Conservation (phyloP, 2,113 vertebrate genomes). For the Cyanoramphus novaezelandiae region DNA sequence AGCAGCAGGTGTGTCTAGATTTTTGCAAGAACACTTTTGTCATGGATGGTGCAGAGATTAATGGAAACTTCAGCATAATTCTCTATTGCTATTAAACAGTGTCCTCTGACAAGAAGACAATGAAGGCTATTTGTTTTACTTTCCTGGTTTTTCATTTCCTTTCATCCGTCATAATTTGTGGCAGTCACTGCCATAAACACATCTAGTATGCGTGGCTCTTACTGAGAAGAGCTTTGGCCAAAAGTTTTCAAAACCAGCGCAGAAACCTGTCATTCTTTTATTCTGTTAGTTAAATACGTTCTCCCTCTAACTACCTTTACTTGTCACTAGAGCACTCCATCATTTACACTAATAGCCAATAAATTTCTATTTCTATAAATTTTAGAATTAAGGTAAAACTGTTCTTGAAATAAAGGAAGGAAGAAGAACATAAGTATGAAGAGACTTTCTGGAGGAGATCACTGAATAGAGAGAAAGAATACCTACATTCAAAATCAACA, state of each 20-base stretch:
- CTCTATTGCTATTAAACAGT: not conserved
- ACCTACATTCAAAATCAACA: not conserved
- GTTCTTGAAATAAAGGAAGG: not conserved
- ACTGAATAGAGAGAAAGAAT: not conserved
- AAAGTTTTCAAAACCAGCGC: not conserved
- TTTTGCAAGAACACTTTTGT: not conserved
- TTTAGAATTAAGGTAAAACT: not conserved
- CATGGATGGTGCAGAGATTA: not conserved
- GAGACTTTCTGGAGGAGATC: rapidly evolving
- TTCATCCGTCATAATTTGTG: not conserved
- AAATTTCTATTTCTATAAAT: not conserved
- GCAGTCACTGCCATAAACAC: not conserved
- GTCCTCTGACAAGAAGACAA: not conserved
- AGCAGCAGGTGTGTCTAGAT: not conserved
- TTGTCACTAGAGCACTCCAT: not conserved
- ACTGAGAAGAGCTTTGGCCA: not conserved
- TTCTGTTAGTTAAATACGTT: not conserved
- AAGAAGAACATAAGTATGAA: not conserved
- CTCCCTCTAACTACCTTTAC: not conserved
- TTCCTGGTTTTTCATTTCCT: not conserved
- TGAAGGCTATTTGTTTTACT: not conserved
- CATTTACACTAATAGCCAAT: not conserved
- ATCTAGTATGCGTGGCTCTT: not conserved
- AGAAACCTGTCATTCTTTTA: not conserved
- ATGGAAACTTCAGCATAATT: not conserved